Evolutionary conservation across 2,888 invertebrate genomes (phyloP), one percentile per base, ranked within the genome.

Genomic region (Diaphora mendica): DNA sequence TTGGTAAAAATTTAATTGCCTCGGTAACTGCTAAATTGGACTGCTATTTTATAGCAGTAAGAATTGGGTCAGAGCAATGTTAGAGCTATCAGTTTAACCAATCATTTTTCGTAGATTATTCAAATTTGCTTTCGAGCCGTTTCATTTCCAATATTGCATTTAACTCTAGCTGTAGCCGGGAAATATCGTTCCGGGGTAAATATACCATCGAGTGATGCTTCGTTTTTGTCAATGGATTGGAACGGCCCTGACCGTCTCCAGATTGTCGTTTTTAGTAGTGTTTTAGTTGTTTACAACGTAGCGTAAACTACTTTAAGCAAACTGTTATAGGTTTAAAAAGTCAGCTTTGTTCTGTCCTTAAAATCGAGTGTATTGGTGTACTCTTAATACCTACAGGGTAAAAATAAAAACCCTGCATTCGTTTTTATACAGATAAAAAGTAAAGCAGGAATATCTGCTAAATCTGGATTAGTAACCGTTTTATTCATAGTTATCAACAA

Each of bases 21-120:
- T 66, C 48, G 55, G 35, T 51, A 69, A 55, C 64, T 74, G 51
- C 55, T 35, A 62, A 78, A 72, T 44, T 77, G 70, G 72, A 33
- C 71, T 23, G 35, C 44, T 65, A 64, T 73, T 33, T 74, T 75
- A 68, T 69, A 72, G 64, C 64, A 77, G 59, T 65, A 69, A 65
- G 70, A 82, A 81, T 71, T 77, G 64, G 82, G 82, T 82, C 82
- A 81, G 66, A 64, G 69, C 64, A 33, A 70, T 78, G 72, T 65
- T 77, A 26, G 59, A 72, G 55, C 72, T 68, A 62, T 68, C 62
- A 69, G 59, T 75, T 35, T 69, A 73, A 65, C 65, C 33, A 67
- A 35, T 55, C 76, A 42, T 35, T 77, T 76, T 55, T 55, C 55
- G 11, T n/a, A 55, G 11, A 55, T 13, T 55, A 55, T 55, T 55